phyloP scores from a whole-genome alignment of 2,888 invertebrate species.

The Acrobasis suavella region DNA sequence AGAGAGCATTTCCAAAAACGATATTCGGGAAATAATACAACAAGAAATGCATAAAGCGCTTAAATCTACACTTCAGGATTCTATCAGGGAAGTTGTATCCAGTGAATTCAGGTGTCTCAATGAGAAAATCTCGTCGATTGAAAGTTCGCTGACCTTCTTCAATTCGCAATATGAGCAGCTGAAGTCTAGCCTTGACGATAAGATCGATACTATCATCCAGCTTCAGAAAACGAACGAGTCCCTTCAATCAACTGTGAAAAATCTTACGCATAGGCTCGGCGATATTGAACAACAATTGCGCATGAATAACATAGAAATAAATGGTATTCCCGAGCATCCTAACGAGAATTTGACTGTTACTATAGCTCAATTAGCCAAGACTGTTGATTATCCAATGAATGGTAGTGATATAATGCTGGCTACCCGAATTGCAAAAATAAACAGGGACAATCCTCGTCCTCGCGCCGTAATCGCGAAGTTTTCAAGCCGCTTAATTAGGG shows the following conservation, averaged over 20 bases:
- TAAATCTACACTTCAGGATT: neutral
- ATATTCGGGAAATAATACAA: neutral
- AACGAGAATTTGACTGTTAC: too few relatives aligned
- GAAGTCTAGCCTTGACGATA: neutral
- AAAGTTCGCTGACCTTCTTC: neutral
- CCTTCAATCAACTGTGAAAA: too few relatives aligned
- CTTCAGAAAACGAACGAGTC: neutral
- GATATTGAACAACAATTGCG: too few relatives aligned
- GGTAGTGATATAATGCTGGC: neutral
- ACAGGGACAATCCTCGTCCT: neutral
- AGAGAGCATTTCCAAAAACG: neutral
- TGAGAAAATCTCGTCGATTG: neutral
- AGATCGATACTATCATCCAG: neutral
- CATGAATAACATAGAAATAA: too few relatives aligned
- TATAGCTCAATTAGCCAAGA: too few relatives aligned
- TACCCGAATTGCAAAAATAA: neutral
- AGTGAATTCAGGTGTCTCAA: neutral
- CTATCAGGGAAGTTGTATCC: neutral
- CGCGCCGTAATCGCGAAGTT: neutral
- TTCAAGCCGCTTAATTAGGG: neutral
- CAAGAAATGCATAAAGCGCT: slow-evolving; percentile 40
- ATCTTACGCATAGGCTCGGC: too few relatives aligned
- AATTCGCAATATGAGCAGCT: neutral
- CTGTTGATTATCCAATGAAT: neutral
- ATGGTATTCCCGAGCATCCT: too few relatives aligned